Evolutionary conservation across 2,113 vertebrate species (phyloP).

Genomic region (Pedionomus torquatus): DNA sequence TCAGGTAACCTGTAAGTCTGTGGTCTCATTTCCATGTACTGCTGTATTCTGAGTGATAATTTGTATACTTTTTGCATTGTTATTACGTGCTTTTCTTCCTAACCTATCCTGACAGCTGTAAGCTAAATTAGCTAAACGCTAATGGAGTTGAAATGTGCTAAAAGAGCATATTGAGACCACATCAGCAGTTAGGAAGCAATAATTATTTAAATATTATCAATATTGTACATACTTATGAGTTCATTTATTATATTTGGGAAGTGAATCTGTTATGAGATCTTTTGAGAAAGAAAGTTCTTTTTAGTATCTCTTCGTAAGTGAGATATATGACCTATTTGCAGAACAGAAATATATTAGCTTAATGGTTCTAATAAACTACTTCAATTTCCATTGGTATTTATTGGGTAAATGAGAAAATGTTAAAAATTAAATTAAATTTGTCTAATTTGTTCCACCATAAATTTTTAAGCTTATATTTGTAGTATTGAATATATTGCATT

Average conservation of each 20-base stretch:
- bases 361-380: conserved; percentile 15
- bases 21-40: conserved; percentile 35
- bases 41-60: conserved; percentile 30
- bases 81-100: conserved; percentile 42
- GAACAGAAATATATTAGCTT: conserved; percentile 5
- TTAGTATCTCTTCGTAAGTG: background rate
- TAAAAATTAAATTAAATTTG: background rate
- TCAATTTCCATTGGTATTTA: conserved; percentile 47
- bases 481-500: background rate
- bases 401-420: conserved; percentile 1
- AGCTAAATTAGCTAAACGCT: conserved; percentile 68
- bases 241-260: conserved; percentile 27
- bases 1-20: conserved; percentile 50
- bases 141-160: conserved; percentile 41
- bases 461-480: background rate
- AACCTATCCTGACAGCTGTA: background rate
- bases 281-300: background rate
- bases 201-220: conserved; percentile 46
- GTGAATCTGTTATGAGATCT: conserved; percentile 13
- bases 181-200: background rate
- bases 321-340: background rate
- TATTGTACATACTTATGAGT: conserved; percentile 20
- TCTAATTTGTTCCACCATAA: conserved; percentile 13
- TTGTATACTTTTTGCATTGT: background rate
- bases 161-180: background rate